Conservation (phyloP, 2,888 invertebrate genomes). For the Sarcophaga rosellei region DNA sequence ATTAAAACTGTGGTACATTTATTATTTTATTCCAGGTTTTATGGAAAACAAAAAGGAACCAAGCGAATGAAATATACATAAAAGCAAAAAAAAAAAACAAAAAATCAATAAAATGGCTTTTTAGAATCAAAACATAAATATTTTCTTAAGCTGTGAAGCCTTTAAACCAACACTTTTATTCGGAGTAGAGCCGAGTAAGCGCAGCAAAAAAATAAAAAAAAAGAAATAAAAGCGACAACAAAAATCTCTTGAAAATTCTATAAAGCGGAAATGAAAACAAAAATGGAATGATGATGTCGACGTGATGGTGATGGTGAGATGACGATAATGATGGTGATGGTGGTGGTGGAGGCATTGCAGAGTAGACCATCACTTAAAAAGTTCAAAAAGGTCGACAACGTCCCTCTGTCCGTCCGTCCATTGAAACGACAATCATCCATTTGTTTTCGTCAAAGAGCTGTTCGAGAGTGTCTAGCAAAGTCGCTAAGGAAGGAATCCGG, state of each 20-base stretch:
- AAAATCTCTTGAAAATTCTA: constrained; percentile 61
- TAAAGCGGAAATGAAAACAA: constrained; percentile 63
- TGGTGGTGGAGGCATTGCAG: constrained; percentile 55
- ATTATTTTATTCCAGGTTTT: too few species aligned
- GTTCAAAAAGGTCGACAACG: constrained; percentile 21
- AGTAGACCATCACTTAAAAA: constrained; percentile 16
- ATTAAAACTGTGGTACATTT: too few species aligned
- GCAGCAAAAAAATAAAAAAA: neutral
- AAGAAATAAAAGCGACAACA: constrained; percentile 11
- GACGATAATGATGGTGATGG: constrained; percentile 18
- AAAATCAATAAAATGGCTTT: constrained; percentile 57
- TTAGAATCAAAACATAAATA: constrained; percentile 50
- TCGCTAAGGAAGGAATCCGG: constrained; percentile 28
- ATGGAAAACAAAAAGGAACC: neutral
- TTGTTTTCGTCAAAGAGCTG: constrained; percentile 45
- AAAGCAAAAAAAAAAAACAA: neutral
- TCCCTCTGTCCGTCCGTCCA: constrained; percentile 32
- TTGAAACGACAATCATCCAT: neutral
- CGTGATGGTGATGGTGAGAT: neutral
- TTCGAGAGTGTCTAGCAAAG: constrained; percentile 31
- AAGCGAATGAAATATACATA: neutral
- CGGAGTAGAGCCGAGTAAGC: neutral
- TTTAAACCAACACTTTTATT: constrained; percentile 62
- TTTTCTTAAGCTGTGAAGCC: constrained; percentile 62
- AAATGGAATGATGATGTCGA: constrained; percentile 37